A percentile compares a stretch with the other conserved stretches of the same genome.
Evolutionary conservation across 2,888 invertebrate species (phyloP).

Genomic region (Drosophila quinaria): DNA sequence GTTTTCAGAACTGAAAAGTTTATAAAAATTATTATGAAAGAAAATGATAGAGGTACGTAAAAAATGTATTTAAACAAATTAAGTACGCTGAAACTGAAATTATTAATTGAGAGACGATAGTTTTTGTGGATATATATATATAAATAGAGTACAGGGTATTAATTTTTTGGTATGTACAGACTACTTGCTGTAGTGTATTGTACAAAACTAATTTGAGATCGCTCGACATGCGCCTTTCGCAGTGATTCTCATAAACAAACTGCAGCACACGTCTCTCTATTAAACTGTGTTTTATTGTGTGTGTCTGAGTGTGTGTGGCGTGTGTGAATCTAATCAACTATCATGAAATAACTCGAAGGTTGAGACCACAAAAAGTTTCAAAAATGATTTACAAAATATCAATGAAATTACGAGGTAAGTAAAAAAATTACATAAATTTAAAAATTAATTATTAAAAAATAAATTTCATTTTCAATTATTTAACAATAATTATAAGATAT

Average conservation of each 20-base stretch:
- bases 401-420: too few species aligned
- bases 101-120: slow-evolving; percentile 56
- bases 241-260: slow-evolving; percentile 27
- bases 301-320: slow-evolving; percentile 9
- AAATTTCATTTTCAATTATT: too few species aligned
- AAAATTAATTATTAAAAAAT: too few species aligned
- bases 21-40: slow-evolving; percentile 78
- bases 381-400: too few species aligned
- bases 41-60: slow-evolving; percentile 64
- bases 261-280: slow-evolving; percentile 17
- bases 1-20: slow-evolving; percentile 86
- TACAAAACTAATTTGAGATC: slow-evolving; percentile 25
- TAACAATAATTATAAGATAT: too few species aligned
- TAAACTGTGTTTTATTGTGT: slow-evolving; percentile 23
- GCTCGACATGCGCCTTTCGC: slow-evolving; percentile 25
- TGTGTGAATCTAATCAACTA: slow-evolving; percentile 33
- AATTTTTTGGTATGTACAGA: slow-evolving; percentile 41
- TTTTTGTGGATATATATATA: slow-evolving; percentile 28
- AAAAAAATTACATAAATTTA: too few species aligned
- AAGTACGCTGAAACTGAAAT: slow-evolving; percentile 60
- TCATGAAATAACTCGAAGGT: slow-evolving; percentile 23
- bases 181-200: slow-evolving; percentile 45
- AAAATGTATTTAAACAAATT: slow-evolving; percentile 51
- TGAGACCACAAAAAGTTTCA: too few species aligned
- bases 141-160: slow-evolving; percentile 15